Evolutionary conservation across 2,113 vertebrate genomes (phyloP), one percentile per base, ranked within the genome.

Genomic region (Leptobrachium ailaonicum): DNA sequence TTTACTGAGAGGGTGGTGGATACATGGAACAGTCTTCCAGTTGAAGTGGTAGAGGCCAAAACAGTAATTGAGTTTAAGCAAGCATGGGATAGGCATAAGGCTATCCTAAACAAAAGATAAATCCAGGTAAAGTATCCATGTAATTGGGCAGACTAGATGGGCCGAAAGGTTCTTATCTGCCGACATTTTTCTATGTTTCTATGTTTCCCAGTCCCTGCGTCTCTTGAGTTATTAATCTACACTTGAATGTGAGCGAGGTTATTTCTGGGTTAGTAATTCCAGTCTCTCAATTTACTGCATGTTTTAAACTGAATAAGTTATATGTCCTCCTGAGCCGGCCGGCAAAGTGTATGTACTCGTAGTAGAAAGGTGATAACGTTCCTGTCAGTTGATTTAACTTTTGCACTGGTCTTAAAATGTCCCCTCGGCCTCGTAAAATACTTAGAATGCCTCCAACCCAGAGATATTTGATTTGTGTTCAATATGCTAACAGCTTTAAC

Each of bases 351-450:
- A 40, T 42, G 56, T 63, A 20, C 60, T 58, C 44, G 41, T 53
- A 60, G 62, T 10, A 56, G 58, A 79, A 79, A 66, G 77, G 77
- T 66, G 77, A 79, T 79, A 79, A 54, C 11, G 58, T 79, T 73
- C 71, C 77, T 41, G 54, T 56, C 70, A 64, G 77, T 73, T 79
- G 77, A 79, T 72, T 79, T 79, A 79, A 79, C 77, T 79, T 79
- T 79, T 79, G 77, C 58, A 79, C 70, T 41, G 44, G 45, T 56
- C 70, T 73, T 79, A 66, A 77, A 71, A 79, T 73, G 47, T 56
- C 62, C 60, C 42, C 73, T 41, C 54, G 54, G 77, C 71, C 77
- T 79, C 70, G 41, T 79, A 66, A 79, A 79, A 69, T 66, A 68
- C 64, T 79, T 79, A 62, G 64, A 73, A 66, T 41, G 44, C 47